Evolutionary conservation across 2,797 vertebrate species (phyloP).

Genomic region (Triplophysa bombifrons): DNA sequence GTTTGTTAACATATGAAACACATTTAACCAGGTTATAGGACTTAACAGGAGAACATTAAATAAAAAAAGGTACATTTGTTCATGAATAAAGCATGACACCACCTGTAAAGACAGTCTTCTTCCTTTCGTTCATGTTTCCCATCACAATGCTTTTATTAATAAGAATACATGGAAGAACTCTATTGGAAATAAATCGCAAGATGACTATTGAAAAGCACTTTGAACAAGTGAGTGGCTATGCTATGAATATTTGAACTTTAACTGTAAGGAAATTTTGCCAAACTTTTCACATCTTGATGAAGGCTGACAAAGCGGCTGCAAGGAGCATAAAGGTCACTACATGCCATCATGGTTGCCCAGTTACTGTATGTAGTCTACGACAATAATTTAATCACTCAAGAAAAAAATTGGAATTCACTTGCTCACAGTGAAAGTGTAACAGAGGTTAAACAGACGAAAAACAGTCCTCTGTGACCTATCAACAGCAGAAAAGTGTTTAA

Average conservation of each 20-base stretch:
- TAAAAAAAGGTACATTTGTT: slow-evolving; percentile 19
- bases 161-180: slow-evolving; percentile 44
- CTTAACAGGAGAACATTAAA: neutral
- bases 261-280: slow-evolving; percentile 25
- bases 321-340: slow-evolving; percentile 2
- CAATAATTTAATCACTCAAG: slow-evolving; percentile 35
- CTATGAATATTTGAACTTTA: slow-evolving; percentile 13
- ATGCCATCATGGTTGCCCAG: slow-evolving; percentile 19
- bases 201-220: slow-evolving; percentile 33
- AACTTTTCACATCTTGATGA: slow-evolving; percentile 11
- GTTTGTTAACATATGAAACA: slow-evolving; percentile 1
- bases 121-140: slow-evolving; percentile 39
- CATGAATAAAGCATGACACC: slow-evolving; percentile 28
- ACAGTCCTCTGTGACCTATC: slow-evolving; percentile 16
- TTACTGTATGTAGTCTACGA: neutral
- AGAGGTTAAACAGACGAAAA: slow-evolving; percentile 10
- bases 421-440: slow-evolving; percentile 18
- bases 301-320: slow-evolving; percentile 6
- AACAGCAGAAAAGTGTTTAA: slow-evolving; percentile 36
- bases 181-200: neutral
- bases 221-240: slow-evolving; percentile 14
- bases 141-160: slow-evolving; percentile 58
- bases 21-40: neutral
- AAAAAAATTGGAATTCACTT: slow-evolving; percentile 12
- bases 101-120: slow-evolving; percentile 35